A percentile compares a stretch with the other conserved stretches of the same genome.
Evolutionary conservation across 2,888 invertebrate genomes (phyloP).

Genomic region (Dynastes hyllus): DNA sequence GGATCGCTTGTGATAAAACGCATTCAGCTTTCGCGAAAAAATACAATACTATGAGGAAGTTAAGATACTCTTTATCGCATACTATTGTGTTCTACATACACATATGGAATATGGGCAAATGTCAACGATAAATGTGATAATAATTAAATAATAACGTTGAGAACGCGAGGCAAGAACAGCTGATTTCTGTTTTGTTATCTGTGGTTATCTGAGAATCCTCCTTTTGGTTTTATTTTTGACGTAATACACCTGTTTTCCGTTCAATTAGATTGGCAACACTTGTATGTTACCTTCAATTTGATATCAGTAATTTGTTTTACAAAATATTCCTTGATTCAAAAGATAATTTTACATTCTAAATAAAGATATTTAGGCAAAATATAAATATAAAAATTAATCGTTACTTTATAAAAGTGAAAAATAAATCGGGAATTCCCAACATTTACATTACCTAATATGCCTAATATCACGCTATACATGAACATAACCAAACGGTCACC

Average conservation of each 20-base stretch:
- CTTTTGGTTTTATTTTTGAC: neutral
- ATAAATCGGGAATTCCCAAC: no score
- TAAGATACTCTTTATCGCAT: slow-evolving; percentile 29
- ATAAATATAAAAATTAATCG: no score
- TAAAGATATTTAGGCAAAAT: neutral
- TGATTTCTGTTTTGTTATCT: slow-evolving; percentile 34
- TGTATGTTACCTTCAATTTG: neutral
- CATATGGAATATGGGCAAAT: slow-evolving; percentile 22
- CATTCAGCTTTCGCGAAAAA: slow-evolving; percentile 10
- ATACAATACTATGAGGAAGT: slow-evolving; percentile 33
- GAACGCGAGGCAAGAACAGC: slow-evolving; percentile 8
- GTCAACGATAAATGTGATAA: slow-evolving; percentile 30
- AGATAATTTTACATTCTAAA: neutral
- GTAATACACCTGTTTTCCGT: neutral
- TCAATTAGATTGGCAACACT: slow-evolving; percentile 4
- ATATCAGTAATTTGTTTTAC: neutral
- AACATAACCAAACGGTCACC: no score
- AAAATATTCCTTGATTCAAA: neutral
- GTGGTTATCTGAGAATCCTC: neutral
- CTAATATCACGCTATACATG: no score
- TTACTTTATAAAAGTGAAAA: no score
- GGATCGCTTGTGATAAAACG: neutral
- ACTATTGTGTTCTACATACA: slow-evolving; percentile 10
- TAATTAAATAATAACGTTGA: slow-evolving; percentile 17
- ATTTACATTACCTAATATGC: no score